Conservation (phyloP, 2,888 invertebrate species). For the Mimachlamys varia region DNA sequence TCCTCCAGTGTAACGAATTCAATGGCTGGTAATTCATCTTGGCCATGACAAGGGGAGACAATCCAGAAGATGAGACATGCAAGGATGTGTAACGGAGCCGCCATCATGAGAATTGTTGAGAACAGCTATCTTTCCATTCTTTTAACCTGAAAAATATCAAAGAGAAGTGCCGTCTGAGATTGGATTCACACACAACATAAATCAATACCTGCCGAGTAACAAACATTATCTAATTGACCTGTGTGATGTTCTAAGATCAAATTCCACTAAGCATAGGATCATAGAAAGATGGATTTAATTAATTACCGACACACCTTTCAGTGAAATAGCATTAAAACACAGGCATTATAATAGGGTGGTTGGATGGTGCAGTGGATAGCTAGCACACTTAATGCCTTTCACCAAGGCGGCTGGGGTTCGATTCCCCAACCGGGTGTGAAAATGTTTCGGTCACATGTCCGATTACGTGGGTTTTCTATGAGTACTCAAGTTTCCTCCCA, state of each 20-base stretch:
- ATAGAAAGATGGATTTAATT: neutral
- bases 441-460: too few relatives aligned
- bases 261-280: neutral
- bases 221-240: neutral
- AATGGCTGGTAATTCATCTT: conserved; percentile 14
- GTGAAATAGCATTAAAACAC: neutral
- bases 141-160: conserved; percentile 17
- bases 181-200: neutral
- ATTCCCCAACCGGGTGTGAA: too few relatives aligned
- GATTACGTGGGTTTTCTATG: too few relatives aligned
- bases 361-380: too few relatives aligned
- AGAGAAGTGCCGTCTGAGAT: neutral
- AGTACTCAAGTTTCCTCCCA: too few relatives aligned
- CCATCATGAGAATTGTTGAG: neutral
- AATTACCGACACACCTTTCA: neutral
- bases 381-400: too few relatives aligned
- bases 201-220: neutral
- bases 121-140: conserved; percentile 8
- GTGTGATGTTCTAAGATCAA: conserved; percentile 17
- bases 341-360: too few relatives aligned
- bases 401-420: too few relatives aligned
- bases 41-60: neutral
- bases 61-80: neutral
- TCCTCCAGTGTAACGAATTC: conserved; percentile 35
- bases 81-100: neutral